Evolutionary conservation across 2,888 invertebrate species (phyloP), one percentile per base, ranked within the genome.

Genomic region (Panopea generosa): DNA sequence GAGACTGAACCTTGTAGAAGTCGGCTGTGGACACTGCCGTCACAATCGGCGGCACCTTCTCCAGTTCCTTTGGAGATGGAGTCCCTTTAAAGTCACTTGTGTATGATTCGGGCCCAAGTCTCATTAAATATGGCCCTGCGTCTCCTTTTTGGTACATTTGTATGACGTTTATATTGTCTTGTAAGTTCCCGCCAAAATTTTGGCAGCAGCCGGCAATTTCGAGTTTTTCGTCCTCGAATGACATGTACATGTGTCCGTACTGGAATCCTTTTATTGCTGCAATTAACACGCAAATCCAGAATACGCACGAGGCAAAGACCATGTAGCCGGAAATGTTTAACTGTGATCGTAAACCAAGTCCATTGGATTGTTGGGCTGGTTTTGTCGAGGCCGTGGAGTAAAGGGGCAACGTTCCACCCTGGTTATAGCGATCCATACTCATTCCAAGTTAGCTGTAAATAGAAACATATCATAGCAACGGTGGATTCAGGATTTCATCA

Each of bases 1-100:
- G 73, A 14, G 85, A 83, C 49, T 88, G 89, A 9, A 87, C 81
- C 33, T 77, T 70, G 60, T 75, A 87, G 68, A 88, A 88, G 53
- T 88, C 84, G 3, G 68, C 60, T 16, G 88, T 80, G 2, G 84
- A 69, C 7, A 86, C 83, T 6, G 86, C 88, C 1, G 88, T 88
- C 20, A 88, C 87, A n/a, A 89, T 55, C 1, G 84, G 81, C 0
- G 88, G 88, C n/a, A 88, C 73, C 4, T 38, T 29, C 1, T 68
- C 63, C 56, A 82, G 27, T 29, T 84, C 82, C 27, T 56, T 60
- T 16, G 82, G 82, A 2, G 85, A 65, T 24, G 77, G 81, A n/a
- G 82, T 72, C 6, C 86, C 86, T 33, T 75, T 77, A 52, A 86
- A 82, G 7, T 81, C 63, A 24, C 66, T 70, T 18, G 63, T 49